Base-by-base conservation (phyloP, 2,113 vertebrate genomes). In the Corvus hawaiiensis region DNA sequence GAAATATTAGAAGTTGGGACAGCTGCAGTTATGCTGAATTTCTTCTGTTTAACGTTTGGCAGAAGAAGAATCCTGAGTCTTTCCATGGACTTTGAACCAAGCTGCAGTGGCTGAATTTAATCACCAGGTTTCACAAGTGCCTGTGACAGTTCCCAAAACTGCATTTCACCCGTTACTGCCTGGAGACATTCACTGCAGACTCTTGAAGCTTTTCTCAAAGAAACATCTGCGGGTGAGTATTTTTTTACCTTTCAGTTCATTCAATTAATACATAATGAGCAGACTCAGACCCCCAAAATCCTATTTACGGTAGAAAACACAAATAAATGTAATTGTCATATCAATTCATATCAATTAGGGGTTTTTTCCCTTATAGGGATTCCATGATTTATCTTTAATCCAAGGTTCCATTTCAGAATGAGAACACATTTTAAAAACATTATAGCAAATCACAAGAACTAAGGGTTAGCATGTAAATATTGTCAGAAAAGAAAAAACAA, bases 121-220 rank as follows among this genome's bases (percentile, higher is more conserved):
- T 90, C 37, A 43, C 41, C 12, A 6, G 23, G 66, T 87, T 94
- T 87, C n/a, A 22, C 24, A 88, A 79, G 54, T 13, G 48, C 62
- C 37, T 35, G 49, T 41, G 68, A 75, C 41, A 49, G 12, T 37
- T 61, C 39, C 62, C 52, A 35, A 48, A 52, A n/a, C 48, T 17
- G 32, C 0, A 0, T 78, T 82, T 81, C 69, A 30, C 28, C n/a
- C 1, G 0, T 67, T 92, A 33, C 49, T 49, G 51, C 43, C 66
- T 56, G 48, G 27, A 64, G 28, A 32, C 13, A 33, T 32, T 77
- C 58, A 22, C 39, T 85, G 61, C 74, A 73, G 46, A 11, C n/a
- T 80, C 43, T 5, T 7, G 22, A 63, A 68, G 21, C 33, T 63
- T 69, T 72, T 55, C 46, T 64, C 51, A 55, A 49, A 84, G 49